Evolutionary conservation across 2,797 vertebrate species (phyloP).

Genomic region (Leuciscus waleckii): DNA sequence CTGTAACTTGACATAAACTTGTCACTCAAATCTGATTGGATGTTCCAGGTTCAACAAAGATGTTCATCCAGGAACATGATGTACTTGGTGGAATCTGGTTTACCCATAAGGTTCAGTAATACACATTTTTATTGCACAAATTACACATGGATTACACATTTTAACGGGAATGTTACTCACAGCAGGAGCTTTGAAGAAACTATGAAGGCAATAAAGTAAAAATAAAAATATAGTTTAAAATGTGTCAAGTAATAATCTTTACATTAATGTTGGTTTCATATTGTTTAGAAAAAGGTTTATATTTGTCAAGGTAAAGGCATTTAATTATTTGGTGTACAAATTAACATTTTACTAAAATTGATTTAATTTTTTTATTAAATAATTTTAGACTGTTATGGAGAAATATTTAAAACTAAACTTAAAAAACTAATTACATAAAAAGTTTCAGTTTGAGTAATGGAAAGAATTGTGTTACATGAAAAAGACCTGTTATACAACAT

Average conservation of each 20-base stretch:
- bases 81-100: no score
- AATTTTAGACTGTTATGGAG: neutral
- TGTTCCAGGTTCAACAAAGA: no score
- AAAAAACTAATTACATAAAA: neutral
- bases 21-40: no score
- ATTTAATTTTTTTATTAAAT: no score
- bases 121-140: neutral
- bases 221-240: neutral
- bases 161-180: neutral
- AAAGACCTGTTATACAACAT: constrained; percentile 52
- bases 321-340: neutral
- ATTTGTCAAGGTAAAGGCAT: neutral
- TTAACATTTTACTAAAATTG: no score
- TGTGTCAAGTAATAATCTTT: neutral
- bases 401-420: neutral
- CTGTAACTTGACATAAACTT: no score
- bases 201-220: neutral
- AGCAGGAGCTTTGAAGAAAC: neutral
- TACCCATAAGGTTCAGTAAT: neutral
- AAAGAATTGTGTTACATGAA: constrained; percentile 32
- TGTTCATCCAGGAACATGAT: no score
- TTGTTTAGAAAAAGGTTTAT: neutral
- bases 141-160: neutral
- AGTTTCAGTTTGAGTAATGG: constrained; percentile 2
- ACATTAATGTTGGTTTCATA: neutral